phyloP scores from a whole-genome alignment of 2,113 vertebrate species.

The Columba livia region DNA sequence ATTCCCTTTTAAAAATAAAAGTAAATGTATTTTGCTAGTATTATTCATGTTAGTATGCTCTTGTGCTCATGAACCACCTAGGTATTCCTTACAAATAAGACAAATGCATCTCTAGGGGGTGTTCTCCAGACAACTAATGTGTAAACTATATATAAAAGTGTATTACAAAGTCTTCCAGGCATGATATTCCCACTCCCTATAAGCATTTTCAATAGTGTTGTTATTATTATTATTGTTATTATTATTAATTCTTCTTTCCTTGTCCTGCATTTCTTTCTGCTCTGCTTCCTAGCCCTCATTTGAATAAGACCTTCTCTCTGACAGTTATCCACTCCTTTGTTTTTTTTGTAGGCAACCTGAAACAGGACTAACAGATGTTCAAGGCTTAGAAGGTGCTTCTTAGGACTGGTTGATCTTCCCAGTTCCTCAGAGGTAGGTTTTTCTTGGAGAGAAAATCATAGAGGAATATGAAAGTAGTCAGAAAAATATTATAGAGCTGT shows the following conservation, averaged over 20 bases:
- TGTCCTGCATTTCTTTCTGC: background rate
- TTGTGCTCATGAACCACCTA: background rate
- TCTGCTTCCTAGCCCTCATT: background rate
- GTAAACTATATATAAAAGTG: background rate
- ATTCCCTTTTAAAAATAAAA: conserved; percentile 42
- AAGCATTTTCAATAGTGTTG: background rate
- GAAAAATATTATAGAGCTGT: background rate
- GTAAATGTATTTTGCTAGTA: conserved; percentile 16
- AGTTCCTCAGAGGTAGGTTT: background rate
- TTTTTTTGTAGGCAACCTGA: background rate
- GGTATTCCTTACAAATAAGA: conserved; percentile 28
- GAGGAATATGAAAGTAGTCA: background rate
- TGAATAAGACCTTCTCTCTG: background rate
- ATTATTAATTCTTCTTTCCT: background rate
- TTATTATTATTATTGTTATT: background rate
- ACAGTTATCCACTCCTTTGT: background rate
- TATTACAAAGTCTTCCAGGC: background rate
- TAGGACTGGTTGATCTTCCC: background rate
- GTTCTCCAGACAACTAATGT: background rate
- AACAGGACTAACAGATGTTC: background rate
- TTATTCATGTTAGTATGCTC: conserved; percentile 15
- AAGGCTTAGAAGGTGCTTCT: background rate
- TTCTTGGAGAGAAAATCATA: background rate
- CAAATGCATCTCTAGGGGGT: background rate
- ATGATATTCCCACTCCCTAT: background rate